A percentile compares a stretch with the other conserved stretches of the same genome.
phyloP scores from a whole-genome alignment of 2,888 invertebrate species.

The Agrotis ipsilon region DNA sequence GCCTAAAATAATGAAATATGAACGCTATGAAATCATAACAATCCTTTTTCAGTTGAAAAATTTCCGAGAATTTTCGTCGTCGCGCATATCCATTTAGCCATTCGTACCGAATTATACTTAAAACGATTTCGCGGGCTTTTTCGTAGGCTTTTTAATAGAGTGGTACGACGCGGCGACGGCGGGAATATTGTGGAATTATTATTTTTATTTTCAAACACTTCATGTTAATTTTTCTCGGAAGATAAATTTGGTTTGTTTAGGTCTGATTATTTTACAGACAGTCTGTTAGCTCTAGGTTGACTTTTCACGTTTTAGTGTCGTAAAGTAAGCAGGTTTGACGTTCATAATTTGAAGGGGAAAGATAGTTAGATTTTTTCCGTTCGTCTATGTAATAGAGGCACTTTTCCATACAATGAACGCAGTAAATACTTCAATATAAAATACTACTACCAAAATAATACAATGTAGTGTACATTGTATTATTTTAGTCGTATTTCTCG shows the following conservation, averaged over 20 bases:
- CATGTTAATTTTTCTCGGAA: not conserved
- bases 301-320: no score
- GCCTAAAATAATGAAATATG: conserved; percentile 23
- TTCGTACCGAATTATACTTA: conserved; percentile 44
- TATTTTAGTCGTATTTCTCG: no score
- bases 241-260: not conserved
- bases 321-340: no score
- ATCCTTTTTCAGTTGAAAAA: conserved; percentile 41
- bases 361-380: no score
- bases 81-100: conserved; percentile 47
- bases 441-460: no score
- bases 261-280: not conserved
- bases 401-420: no score
- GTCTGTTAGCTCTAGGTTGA: no score
- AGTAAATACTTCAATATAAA: no score
- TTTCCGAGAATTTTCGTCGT: conserved; percentile 36
- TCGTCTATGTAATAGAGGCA: no score
- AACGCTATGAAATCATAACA: conserved; percentile 35
- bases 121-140: conserved; percentile 45
- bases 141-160: conserved; percentile 45
- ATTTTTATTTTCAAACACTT: conserved; percentile 24
- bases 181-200: conserved; percentile 12
- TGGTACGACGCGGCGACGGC: conserved; percentile 5
- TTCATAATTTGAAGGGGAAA: no score
- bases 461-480: no score